Evolutionary conservation across 2,797 vertebrate species (phyloP).

Genomic region (Poeciliopsis presidionis): DNA sequence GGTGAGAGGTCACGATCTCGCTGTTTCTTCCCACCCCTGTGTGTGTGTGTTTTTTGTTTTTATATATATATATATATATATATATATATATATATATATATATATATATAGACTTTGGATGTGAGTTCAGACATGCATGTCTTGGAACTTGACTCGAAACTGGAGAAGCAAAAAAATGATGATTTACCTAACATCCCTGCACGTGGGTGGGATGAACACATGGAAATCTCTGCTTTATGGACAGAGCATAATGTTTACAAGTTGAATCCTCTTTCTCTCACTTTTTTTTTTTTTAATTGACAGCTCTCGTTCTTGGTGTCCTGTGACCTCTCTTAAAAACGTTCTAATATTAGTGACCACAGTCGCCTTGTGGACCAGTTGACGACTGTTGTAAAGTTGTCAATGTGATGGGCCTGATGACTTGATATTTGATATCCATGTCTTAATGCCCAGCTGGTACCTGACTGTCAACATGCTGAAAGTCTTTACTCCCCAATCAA

Average conservation of each 20-base stretch:
- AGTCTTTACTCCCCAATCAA: constrained; percentile 27
- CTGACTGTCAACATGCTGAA: constrained; percentile 55
- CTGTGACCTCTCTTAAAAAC: constrained; percentile 54
- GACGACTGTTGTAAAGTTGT: constrained; percentile 66
- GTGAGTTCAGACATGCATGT: neutral
- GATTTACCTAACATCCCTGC: neutral
- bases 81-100: too few species aligned
- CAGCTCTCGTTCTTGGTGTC: constrained; percentile 37
- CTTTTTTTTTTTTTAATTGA: constrained; percentile 35
- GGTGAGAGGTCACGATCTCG: too few species aligned
- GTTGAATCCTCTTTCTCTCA: neutral
- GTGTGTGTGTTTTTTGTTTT: too few species aligned
- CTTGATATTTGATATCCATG: constrained; percentile 51
- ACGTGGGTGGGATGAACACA: neutral
- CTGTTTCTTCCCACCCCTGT: too few species aligned
- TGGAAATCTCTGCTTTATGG: neutral
- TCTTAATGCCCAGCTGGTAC: constrained; percentile 54
- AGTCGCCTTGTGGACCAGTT: constrained; percentile 41
- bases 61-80: too few species aligned
- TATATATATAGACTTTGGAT: neutral
- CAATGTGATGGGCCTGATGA: constrained; percentile 47
- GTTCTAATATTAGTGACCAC: constrained; percentile 64
- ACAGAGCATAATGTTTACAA: neutral
- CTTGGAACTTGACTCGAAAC: neutral
- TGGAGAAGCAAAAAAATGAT: too few species aligned